Percentiles rank a stretch among this genome's conserved stretches.
These are phyloP conservation scores for Meloidogyne floridensis DNA, from an alignment of 1,140 invertebrate species.

Conservation along the genomic window DNA sequence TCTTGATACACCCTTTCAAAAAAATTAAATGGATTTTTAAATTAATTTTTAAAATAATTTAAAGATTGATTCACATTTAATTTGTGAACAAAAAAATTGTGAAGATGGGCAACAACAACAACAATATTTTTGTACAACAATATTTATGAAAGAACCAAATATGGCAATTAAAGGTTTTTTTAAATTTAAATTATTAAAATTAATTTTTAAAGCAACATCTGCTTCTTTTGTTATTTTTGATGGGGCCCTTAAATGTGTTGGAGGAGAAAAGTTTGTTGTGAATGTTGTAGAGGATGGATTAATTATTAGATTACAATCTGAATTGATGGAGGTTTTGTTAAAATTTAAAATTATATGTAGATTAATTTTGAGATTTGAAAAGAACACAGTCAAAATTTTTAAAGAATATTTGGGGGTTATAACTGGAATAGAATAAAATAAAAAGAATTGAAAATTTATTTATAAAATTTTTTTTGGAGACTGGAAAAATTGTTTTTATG, in stretches of 20 bases:
- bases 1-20: background rate
- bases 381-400: no score
- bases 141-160: background rate
- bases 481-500: no score
- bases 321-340: constrained; percentile 34
- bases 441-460: no score
- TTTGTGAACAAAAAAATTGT: constrained; percentile 33
- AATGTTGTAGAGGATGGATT: constrained; percentile 46
- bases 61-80: constrained; percentile 37
- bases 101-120: constrained; percentile 18
- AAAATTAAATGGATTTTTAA: background rate
- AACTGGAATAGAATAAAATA: no score
- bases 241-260: constrained; percentile 30
- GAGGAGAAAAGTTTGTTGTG: constrained; percentile 34
- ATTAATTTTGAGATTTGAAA: background rate
- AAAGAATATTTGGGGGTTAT: no score
- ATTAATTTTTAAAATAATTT: constrained; percentile 6
- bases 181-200: background rate
- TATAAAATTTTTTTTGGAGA: no score
- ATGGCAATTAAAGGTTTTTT: background rate
- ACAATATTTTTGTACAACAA: background rate
- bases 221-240: constrained; percentile 47
- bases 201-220: constrained; percentile 34
- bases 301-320: constrained; percentile 34
- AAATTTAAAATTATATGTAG: no score